Conservation (phyloP, 2,113 vertebrate genomes). For the Lipophrys pholis region DNA sequence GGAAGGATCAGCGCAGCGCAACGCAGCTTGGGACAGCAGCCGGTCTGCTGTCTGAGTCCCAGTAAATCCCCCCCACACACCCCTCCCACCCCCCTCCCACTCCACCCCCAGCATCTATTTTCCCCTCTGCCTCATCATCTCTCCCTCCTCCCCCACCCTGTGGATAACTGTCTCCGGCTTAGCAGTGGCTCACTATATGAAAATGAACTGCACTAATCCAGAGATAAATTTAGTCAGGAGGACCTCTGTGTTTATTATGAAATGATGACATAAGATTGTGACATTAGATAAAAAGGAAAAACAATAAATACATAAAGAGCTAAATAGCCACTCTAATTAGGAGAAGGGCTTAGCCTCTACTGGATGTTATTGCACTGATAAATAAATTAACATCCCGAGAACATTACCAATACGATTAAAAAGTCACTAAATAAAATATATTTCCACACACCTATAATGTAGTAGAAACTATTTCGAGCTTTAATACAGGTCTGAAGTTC, state of each 20-base stretch:
- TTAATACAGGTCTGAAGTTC: background rate
- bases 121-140: constrained; percentile 54
- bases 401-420: too few relatives aligned
- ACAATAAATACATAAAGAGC: too few relatives aligned
- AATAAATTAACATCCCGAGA: too few relatives aligned
- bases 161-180: constrained; percentile 42
- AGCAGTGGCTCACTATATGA: constrained; percentile 36
- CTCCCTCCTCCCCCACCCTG: constrained; percentile 37
- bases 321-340: too few relatives aligned
- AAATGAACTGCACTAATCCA: constrained; percentile 38
- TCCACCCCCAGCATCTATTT: constrained; percentile 59
- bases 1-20: constrained; percentile 67
- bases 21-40: constrained; percentile 77
- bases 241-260: background rate
- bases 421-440: too few relatives aligned
- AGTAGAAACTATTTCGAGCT: too few relatives aligned
- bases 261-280: background rate
- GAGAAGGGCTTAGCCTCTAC: too few relatives aligned
- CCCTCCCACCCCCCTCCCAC: too few relatives aligned
- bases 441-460: too few relatives aligned
- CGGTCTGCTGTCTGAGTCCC: constrained; percentile 68
- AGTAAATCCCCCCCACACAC: constrained; percentile 71
- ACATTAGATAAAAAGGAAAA: too few relatives aligned
- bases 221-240: background rate
- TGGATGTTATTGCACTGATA: too few relatives aligned